Conservation (phyloP, 2,797 vertebrate genomes). For the Acrocephalus scirpaceus region DNA sequence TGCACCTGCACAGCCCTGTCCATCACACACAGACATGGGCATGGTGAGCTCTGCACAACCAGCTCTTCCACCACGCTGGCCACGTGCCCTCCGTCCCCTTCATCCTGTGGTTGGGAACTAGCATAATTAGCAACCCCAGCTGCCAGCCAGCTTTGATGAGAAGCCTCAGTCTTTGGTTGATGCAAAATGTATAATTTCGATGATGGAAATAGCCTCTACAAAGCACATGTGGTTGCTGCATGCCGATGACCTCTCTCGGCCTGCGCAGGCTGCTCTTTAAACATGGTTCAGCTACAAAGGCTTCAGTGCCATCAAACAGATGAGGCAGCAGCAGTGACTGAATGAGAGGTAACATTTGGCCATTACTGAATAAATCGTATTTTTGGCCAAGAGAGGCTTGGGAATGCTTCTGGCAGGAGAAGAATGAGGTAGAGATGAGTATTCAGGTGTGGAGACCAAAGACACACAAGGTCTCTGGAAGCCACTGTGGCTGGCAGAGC, state of each 20-base stretch:
- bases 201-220: constrained; percentile 72
- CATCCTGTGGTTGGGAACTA: background rate
- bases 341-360: background rate
- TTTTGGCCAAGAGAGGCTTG: background rate
- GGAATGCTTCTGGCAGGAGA: background rate
- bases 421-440: background rate
- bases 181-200: constrained; percentile 57
- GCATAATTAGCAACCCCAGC: constrained; percentile 33
- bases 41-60: background rate
- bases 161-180: background rate
- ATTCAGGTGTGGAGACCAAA: background rate
- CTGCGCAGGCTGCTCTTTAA: background rate
- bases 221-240: constrained; percentile 33
- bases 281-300: background rate
- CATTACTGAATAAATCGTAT: background rate
- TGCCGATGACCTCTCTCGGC: constrained; percentile 12
- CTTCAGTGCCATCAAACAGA: constrained; percentile 22
- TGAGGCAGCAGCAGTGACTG: background rate
- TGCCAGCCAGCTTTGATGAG: constrained; percentile 42
- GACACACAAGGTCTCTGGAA: background rate
- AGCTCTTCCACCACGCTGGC: background rate
- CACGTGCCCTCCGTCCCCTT: fast-evolving
- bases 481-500: background rate
- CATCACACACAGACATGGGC: fast-evolving
- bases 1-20: background rate